These are phyloP conservation scores for Mythimna pallens DNA, from an alignment of 2,888 invertebrate species.

Conservation along the genomic window DNA sequence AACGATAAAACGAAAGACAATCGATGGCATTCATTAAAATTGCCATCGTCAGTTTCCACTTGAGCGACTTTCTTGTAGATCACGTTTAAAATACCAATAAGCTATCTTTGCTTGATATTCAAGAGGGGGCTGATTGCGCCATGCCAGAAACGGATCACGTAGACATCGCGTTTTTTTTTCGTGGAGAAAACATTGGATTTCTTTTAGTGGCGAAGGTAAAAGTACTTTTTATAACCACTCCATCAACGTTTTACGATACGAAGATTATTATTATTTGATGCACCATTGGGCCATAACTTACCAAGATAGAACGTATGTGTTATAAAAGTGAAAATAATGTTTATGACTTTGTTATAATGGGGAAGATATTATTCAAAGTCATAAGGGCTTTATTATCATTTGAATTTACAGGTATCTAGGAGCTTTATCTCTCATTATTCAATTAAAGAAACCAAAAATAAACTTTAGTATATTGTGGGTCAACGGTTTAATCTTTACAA, in stretches of 20 bases:
- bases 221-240: conserved; percentile 45
- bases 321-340: conserved; percentile 52
- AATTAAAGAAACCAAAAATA: neutral
- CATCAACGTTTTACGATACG: conserved; percentile 50
- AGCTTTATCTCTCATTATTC: neutral
- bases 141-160: conserved; percentile 71
- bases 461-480: neutral
- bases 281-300: conserved; percentile 50
- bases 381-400: conserved; percentile 19
- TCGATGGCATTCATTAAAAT: conserved; percentile 64
- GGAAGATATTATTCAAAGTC: conserved; percentile 5
- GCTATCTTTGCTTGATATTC: conserved; percentile 75
- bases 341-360: conserved; percentile 31
- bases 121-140: conserved; percentile 67
- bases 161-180: conserved; percentile 52
- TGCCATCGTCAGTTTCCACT: conserved; percentile 65
- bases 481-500: conserved; percentile 4
- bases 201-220: conserved; percentile 55
- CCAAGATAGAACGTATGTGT: conserved; percentile 36
- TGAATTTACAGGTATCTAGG: neutral
- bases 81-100: conserved; percentile 73
- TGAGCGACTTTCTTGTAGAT: conserved; percentile 71
- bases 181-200: conserved; percentile 59
- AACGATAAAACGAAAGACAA: conserved; percentile 45
- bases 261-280: conserved; percentile 51